Conservation (phyloP, 2,797 vertebrate genomes). For the Gambusia yucatana region DNA sequence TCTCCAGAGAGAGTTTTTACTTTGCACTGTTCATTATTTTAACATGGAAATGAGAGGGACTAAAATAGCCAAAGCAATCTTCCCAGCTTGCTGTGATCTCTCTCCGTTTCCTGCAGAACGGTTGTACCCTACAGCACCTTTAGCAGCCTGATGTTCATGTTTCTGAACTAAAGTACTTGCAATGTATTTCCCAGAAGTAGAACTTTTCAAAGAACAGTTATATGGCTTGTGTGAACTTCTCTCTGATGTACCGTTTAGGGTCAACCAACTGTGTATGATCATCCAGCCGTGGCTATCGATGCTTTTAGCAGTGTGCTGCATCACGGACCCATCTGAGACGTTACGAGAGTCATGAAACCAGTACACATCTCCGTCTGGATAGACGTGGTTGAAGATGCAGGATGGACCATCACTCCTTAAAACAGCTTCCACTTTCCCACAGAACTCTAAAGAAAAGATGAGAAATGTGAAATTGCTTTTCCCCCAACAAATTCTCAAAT, state of each 20-base stretch:
- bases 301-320: neutral
- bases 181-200: constrained; percentile 42
- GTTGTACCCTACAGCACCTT: neutral
- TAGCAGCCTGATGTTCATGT: fast-evolving
- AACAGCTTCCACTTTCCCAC: fast-evolving
- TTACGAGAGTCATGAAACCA: constrained; percentile 56
- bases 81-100: neutral
- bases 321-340: constrained; percentile 19
- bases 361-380: constrained; percentile 65
- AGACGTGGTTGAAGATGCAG: constrained; percentile 66
- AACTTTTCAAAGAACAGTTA: constrained; percentile 67
- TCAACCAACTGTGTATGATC: constrained; percentile 50
- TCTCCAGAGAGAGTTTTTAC: neutral
- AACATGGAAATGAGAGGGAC: constrained; percentile 24
- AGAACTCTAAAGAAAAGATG: constrained; percentile 56
- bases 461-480: constrained; percentile 1
- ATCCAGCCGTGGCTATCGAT: constrained; percentile 41
- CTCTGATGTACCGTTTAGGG: constrained; percentile 31
- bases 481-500: neutral
- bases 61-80: constrained; percentile 25
- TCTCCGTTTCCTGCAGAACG: neutral
- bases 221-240: neutral
- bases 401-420: fast-evolving
- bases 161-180: constrained; percentile 18
- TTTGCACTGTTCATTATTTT: constrained; percentile 18